Base-by-base conservation (phyloP, 2,888 invertebrate species). In the Hydrotaea diabolus region DNA sequence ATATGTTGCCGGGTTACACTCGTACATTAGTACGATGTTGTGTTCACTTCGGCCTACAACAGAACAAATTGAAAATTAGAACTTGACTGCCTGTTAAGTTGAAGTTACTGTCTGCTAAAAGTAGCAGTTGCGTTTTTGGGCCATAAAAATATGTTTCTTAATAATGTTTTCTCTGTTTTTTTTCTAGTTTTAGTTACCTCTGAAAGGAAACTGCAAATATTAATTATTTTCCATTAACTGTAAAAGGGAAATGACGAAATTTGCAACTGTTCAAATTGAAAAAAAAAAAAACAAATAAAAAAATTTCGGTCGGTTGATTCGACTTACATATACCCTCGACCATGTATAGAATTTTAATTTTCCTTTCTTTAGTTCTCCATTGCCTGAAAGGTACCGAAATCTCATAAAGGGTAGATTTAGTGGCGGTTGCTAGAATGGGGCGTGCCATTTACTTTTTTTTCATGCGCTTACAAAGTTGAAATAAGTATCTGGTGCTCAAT, bases 41-140 rank as follows among this genome's bases (percentile, higher is more conserved):
- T 39, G 2, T 7, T 31, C 31, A 7, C 31, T 31, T 9, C 46
- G 69, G 43, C 69, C 19, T 21, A 19, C 69, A 69, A 69, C 66
- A 13, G 23, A 46, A 46, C 69, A 69, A 69, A 69, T 69, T 69
- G 69, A 69, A 69, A 69, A 69, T 69, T 69, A 43, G 43, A 69
- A 43, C 69, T 69, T 69, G 43, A 13, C 17, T 3, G 59, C 26
- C 15, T 26, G 2, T 55, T 23, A 55, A 55, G 21, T 21, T 55
- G 36, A n/a, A n/a, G 4, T 36, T 31, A 46, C 19, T 69, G 21
- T 43, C 69, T 62, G 69, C 23, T 21, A 23, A 43, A 69, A 69
- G 43, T 46, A 46, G 69, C 69, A 39, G 9, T 46, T 21, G 9
- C 11, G 46, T 69, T 69, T 69, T 46, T 43, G 69, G 66, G 69